Conservation (phyloP, 2,113 vertebrate species). For the Proterorhinus semilunaris region DNA sequence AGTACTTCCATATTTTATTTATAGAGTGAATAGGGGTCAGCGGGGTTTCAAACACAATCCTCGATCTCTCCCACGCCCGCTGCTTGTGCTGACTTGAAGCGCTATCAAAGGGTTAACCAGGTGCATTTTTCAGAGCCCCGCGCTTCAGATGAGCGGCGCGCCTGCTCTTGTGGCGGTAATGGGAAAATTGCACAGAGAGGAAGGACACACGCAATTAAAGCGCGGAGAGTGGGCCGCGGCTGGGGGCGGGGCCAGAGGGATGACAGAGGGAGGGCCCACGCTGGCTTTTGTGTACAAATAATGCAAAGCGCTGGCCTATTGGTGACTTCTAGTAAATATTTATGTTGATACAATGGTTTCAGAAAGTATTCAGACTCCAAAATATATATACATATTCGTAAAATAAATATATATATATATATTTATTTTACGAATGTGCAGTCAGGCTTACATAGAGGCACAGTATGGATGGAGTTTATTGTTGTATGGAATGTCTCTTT, state of each 20-base stretch:
- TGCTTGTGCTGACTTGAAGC: constrained; percentile 12
- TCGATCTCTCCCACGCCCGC: neutral
- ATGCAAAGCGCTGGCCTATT: neutral
- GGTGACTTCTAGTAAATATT: too few relatives aligned
- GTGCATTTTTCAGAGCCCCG: constrained; percentile 88
- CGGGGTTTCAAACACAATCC: constrained; percentile 6
- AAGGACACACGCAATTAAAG: constrained; percentile 99
- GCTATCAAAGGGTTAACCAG: constrained; percentile 85
- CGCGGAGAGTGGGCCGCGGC: constrained; percentile 85
- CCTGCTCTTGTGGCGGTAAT: constrained; percentile 92
- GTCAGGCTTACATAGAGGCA: too few relatives aligned
- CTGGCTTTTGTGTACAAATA: constrained; percentile 77
- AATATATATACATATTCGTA: too few relatives aligned
- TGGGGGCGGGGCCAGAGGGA: constrained; percentile 53
- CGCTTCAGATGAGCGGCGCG: constrained; percentile 90
- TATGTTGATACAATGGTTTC: too few relatives aligned
- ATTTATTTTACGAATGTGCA: too few relatives aligned
- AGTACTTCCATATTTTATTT: neutral
- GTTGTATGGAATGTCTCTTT: too few relatives aligned
- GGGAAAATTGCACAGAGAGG: constrained; percentile 97
- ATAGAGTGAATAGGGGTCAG: neutral
- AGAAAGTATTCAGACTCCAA: too few relatives aligned
- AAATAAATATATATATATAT: too few relatives aligned
- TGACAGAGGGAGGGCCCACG: constrained; percentile 79
- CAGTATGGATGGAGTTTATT: too few relatives aligned